These are phyloP conservation scores for Venustaconcha ellipsiformis DNA, from an alignment of 1,140 invertebrate genomes.

Conservation along the genomic window DNA sequence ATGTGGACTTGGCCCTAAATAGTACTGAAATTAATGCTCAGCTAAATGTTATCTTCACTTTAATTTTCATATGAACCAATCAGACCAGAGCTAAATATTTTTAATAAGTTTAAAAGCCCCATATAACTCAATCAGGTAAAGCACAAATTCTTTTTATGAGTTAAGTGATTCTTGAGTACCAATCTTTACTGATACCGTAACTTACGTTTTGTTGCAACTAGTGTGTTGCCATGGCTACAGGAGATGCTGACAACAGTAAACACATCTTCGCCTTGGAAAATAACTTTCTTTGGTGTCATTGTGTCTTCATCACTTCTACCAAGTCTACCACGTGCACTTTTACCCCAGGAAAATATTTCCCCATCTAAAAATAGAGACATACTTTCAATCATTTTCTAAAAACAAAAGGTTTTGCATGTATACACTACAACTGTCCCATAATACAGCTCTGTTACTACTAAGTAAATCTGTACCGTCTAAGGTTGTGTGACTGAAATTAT, in stretches of 20 bases:
- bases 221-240: constrained; percentile 65
- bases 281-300: constrained; percentile 50
- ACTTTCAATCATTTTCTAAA: neutral
- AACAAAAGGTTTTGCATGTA: neutral
- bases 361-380: constrained; percentile 41
- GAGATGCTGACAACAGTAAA: constrained; percentile 58
- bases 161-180: too few species aligned
- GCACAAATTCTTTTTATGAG: too few species aligned
- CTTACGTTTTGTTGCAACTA: constrained; percentile 64
- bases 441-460: neutral
- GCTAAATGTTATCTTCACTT: too few species aligned
- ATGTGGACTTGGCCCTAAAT: too few species aligned
- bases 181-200: neutral
- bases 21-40: too few species aligned
- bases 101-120: too few species aligned
- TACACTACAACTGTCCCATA: neutral
- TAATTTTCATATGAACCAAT: too few species aligned
- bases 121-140: too few species aligned
- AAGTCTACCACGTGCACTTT: constrained; percentile 60
- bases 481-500: too few species aligned
- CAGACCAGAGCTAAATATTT: too few species aligned
- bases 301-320: constrained; percentile 53
- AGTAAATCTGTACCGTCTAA: too few species aligned
- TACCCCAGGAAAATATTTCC: constrained; percentile 65
- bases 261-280: constrained; percentile 49